Percentiles rank a stretch among this genome's conserved stretches.
Evolutionary conservation across 23 tunicate genomes (phyloP).

Genomic region (Phallusia fumigata): DNA sequence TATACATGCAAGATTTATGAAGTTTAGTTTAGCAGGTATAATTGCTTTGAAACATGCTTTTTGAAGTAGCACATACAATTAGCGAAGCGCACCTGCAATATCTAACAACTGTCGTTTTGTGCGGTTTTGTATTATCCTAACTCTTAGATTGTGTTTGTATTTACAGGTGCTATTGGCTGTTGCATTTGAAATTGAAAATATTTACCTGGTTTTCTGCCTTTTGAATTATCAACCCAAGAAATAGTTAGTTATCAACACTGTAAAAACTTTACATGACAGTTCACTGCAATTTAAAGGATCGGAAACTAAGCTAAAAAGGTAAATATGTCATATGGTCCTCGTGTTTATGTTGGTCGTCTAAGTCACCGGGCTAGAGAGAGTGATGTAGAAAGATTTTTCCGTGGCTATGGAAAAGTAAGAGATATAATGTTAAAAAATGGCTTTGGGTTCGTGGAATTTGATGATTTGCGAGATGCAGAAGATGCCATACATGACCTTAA

Average conservation of each 20-base stretch:
- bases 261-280: neutral
- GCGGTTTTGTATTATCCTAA: too few relatives aligned
- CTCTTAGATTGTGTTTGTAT: too few relatives aligned
- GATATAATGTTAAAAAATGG: slow-evolving; percentile 96
- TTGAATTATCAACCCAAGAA: neutral
- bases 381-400: slow-evolving; percentile 88
- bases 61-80: too few relatives aligned
- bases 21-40: too few relatives aligned
- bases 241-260: neutral
- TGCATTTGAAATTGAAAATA: too few relatives aligned
- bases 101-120: too few relatives aligned
- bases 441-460: slow-evolving; percentile 91
- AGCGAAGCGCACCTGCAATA: too few relatives aligned
- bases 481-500: slow-evolving; percentile 92
- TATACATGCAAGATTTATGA: too few relatives aligned
- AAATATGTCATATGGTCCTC: slow-evolving; percentile 48
- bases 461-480: slow-evolving; percentile 88
- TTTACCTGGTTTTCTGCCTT: neutral
- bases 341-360: slow-evolving; percentile 84
- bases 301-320: neutral
- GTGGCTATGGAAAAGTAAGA: slow-evolving; percentile 78
- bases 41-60: too few relatives aligned
- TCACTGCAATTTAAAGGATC: neutral
- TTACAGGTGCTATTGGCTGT: too few relatives aligned
- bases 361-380: slow-evolving; percentile 86